Base-by-base conservation (phyloP, 2,113 vertebrate species). In the Parotia lawesii region DNA sequence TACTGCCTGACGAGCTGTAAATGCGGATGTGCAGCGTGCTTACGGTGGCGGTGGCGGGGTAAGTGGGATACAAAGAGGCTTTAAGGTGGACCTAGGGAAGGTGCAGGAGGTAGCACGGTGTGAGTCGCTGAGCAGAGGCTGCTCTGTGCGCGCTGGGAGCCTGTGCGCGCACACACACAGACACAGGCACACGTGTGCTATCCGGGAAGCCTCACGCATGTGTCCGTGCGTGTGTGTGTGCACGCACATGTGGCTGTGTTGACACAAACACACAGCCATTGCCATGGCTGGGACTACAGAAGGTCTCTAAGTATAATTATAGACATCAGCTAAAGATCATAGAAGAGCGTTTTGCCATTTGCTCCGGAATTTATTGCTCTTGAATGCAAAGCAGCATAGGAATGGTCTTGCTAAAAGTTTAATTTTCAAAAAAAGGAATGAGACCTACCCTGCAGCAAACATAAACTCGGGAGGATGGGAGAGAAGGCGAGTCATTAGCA, bases 341-440 rank as follows among this genome's bases (percentile, higher is more conserved):
- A 85, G 85, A 62, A 87, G 16, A 90, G 56, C 44, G 33, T 70
- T 94, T 66, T 83, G 64, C 89, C 95, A 83, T 95, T 95, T 93
- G 89, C 89, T 94, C 56, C 18, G 37, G 87, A 73, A 93, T 97
- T 91, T 90, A 91, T 89, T 95, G 78, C 93, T 78, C 42, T 85
- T 18, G 37, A 70, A 83, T 90, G 75, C 79, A 91, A 95, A 93
- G 67, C 66, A 79, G 58, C 71, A 47, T 64, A 38, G 67, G 75
- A 90, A 93, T 20, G 56, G 29, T 80, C 67, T 70, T 67, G 82
- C 74, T 91, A 53, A 67, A 95, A 87, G 78, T 89, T 79, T 53
- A 70, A 70, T 70, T 94, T 50, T 23, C 15, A 7, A 25, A 74
- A 70, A 72, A 50, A 56, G 31, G 56, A 71, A 47, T 21, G 37